Evolutionary conservation across 2,888 invertebrate species (phyloP).

Genomic region (Drosophila borealis): DNA sequence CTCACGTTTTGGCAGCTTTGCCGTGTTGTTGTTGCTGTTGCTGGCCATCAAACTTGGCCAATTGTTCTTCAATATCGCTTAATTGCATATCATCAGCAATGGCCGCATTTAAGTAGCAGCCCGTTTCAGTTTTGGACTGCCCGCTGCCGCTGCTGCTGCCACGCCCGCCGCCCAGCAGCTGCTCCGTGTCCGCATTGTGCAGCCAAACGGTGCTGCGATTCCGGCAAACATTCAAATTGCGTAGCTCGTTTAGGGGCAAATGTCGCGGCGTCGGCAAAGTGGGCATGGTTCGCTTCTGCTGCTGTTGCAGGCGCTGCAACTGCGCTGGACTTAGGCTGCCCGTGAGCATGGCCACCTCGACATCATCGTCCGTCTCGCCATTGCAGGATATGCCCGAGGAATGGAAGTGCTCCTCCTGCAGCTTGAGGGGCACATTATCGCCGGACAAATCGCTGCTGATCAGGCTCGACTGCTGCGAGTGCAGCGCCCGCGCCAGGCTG

Average conservation of each 20-base stretch:
- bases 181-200: slow-evolving; percentile 62
- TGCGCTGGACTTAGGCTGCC: slow-evolving; percentile 62
- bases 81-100: slow-evolving; percentile 82
- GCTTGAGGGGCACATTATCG: not conserved
- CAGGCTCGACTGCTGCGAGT: slow-evolving; percentile 69
- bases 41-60: slow-evolving; percentile 77
- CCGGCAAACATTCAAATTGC: slow-evolving; percentile 83
- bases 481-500: slow-evolving; percentile 63
- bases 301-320: slow-evolving; percentile 45
- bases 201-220: slow-evolving; percentile 84
- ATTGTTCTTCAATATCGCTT: slow-evolving; percentile 85
- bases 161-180: slow-evolving; percentile 33
- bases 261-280: slow-evolving; percentile 4
- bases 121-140: not conserved
- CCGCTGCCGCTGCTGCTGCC: not conserved
- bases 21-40: slow-evolving; percentile 29
- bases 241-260: slow-evolving; percentile 68
- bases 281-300: slow-evolving; percentile 4
- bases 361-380: slow-evolving; percentile 82
- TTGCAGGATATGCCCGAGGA: slow-evolving; percentile 84
- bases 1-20: slow-evolving; percentile 55
- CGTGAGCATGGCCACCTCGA: slow-evolving; percentile 80
- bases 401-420: slow-evolving; percentile 77
- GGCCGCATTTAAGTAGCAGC: slow-evolving; percentile 61
- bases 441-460: slow-evolving; percentile 69